Conservation (phyloP, 1,140 invertebrate genomes). For the Lamellibrachia luymesi region DNA sequence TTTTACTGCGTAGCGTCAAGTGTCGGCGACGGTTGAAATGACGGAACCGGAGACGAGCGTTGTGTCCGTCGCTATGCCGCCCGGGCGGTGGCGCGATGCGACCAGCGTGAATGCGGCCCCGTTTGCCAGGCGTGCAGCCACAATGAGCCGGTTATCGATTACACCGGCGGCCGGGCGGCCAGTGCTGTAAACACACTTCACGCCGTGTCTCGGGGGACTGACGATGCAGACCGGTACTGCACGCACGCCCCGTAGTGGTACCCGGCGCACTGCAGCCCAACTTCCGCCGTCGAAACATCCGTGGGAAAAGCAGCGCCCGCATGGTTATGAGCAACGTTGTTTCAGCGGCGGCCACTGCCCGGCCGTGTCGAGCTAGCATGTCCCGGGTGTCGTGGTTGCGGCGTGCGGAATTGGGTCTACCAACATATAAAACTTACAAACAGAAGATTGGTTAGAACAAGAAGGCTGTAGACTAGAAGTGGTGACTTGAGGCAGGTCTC, state of each 20-base stretch:
- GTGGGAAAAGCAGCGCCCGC: background rate
- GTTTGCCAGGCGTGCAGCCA: background rate
- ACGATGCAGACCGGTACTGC: background rate
- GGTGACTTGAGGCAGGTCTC: too few species aligned
- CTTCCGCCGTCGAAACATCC: background rate
- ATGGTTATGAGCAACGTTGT: background rate
- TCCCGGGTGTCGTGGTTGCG: background rate
- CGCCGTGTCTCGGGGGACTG: background rate
- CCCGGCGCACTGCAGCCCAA: background rate
- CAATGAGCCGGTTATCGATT: background rate
- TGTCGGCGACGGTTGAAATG: background rate
- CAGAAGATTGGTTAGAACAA: too few species aligned
- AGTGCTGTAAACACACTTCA: background rate
- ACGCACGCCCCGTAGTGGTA: background rate
- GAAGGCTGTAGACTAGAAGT: too few species aligned
- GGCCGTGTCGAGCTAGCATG: background rate
- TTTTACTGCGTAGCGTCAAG: background rate
- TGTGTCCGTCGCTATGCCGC: background rate
- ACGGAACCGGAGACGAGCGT: background rate
- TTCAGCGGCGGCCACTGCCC: background rate
- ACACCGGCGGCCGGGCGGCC: background rate
- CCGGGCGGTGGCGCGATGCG: too few species aligned
- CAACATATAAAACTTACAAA: too few species aligned
- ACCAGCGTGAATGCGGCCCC: too few species aligned
- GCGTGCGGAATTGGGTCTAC: too few species aligned